Percentiles rank a stretch among this genome's conserved stretches.
Evolutionary conservation across 92 coral and sea anemone species (phyloP).

Genomic region (Palythoa grandis): DNA sequence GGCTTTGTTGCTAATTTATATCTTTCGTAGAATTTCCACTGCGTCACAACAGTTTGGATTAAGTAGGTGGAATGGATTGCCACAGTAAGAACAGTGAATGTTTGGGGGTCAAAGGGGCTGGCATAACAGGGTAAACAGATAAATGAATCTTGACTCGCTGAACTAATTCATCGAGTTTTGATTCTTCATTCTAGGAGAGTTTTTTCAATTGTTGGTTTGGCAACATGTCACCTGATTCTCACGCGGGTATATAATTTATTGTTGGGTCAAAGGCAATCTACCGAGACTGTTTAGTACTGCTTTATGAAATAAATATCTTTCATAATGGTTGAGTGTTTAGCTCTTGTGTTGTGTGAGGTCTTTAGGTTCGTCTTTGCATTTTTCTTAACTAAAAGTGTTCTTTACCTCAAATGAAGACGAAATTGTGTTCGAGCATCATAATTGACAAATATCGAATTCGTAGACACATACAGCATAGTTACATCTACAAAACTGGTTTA

Average conservation of each 20-base stretch:
- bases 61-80: neutral
- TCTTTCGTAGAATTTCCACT: conserved; percentile 26
- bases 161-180: neutral
- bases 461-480: neutral
- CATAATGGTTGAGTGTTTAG: neutral
- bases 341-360: neutral
- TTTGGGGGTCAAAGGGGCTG: conserved; percentile 14
- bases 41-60: conserved; percentile 38
- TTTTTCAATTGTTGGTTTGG: neutral
- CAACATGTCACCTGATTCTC: conserved; percentile 6
- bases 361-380: neutral
- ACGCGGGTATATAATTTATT: neutral
- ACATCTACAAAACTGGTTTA: conserved; percentile 21
- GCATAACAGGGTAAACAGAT: neutral
- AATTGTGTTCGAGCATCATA: neutral
- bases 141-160: neutral
- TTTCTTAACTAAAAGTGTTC: neutral
- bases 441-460: neutral
- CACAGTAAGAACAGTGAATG: neutral
- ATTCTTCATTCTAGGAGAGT: neutral
- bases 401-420: neutral
- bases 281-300: neutral
- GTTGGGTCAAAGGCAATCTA: conserved; percentile 4
- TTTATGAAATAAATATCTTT: neutral
- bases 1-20: neutral